Conservation (phyloP, 2,113 vertebrate genomes). For the Genyomyrus donnyi region DNA sequence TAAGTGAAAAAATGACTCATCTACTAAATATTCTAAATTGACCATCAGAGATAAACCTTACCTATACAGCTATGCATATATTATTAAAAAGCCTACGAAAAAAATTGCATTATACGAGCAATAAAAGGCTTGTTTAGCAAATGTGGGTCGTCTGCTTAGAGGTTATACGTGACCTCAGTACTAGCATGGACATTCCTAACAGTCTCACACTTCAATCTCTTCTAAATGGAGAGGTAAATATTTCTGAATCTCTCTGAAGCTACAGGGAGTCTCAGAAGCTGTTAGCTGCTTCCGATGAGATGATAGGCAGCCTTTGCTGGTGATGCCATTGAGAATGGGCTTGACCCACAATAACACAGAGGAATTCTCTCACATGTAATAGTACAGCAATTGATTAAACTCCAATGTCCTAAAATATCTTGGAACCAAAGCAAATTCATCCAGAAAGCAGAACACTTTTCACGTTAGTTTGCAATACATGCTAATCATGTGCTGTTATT, state of each 20-base stretch:
- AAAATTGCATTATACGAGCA: neutral
- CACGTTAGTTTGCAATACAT: neutral
- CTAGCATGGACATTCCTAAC: neutral
- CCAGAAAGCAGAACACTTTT: neutral
- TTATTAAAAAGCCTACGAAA: neutral
- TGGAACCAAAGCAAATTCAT: neutral
- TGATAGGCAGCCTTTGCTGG: neutral
- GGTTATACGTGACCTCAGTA: neutral
- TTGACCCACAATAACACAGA: neutral
- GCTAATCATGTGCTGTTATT: neutral
- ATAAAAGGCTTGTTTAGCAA: neutral
- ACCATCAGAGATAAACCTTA: neutral
- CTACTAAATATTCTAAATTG: neutral
- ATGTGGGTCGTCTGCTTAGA: neutral
- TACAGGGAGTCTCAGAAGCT: neutral
- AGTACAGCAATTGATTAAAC: neutral
- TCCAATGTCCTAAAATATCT: neutral
- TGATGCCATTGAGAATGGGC: neutral
- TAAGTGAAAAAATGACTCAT: neutral
- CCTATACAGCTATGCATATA: constrained; percentile 1
- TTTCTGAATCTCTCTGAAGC: neutral
- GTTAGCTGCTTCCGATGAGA: neutral
- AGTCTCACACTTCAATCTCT: neutral
- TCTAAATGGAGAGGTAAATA: neutral
- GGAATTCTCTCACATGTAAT: neutral